phyloP scores from a whole-genome alignment of 2,888 invertebrate genomes.

The Pantelozetes paolii region DNA sequence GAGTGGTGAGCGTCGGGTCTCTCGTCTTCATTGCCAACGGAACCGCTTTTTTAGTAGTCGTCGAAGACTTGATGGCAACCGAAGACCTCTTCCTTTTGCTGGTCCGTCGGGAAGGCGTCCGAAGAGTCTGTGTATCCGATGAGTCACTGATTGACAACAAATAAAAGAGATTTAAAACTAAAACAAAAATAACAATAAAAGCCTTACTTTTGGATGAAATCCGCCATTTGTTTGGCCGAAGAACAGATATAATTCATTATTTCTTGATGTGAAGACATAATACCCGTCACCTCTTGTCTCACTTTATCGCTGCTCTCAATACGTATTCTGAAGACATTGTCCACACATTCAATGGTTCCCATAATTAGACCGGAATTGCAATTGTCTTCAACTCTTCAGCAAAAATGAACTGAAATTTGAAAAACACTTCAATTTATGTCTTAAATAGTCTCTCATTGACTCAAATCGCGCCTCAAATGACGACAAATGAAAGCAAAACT shows the following conservation, averaged over 20 bases:
- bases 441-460: too few species aligned
- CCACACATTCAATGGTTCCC: neutral
- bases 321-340: neutral
- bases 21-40: neutral
- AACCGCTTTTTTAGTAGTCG: neutral
- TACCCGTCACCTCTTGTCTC: neutral
- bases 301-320: neutral
- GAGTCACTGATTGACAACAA: neutral
- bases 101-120: conserved; percentile 7
- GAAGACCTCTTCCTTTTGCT: conserved; percentile 19
- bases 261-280: neutral
- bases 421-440: too few species aligned
- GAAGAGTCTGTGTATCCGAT: neutral
- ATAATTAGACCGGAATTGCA: neutral
- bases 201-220: neutral
- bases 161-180: neutral
- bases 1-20: neutral
- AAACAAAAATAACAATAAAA: neutral
- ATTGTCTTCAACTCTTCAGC: neutral
- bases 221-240: conserved; percentile 20
- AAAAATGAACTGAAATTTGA: neutral
- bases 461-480: too few species aligned
- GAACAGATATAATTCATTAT: neutral
- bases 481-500: too few species aligned
- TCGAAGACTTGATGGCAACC: neutral